Base-by-base conservation (phyloP, 1,140 invertebrate genomes). In the Panagrolaimus sp. region DNA sequence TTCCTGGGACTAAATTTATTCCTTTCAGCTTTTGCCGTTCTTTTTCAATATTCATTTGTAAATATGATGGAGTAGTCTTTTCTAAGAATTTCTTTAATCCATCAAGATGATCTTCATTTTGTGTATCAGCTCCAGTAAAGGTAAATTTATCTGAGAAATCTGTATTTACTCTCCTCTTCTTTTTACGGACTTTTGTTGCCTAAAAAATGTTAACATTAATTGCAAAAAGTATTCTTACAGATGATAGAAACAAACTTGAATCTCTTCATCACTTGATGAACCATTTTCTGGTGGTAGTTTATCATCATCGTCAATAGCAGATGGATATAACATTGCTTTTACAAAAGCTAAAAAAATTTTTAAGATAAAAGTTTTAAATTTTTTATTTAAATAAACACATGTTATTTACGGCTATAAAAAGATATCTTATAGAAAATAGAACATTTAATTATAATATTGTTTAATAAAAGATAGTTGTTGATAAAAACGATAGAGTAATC, bases 21-120 rank as follows among this genome's bases (percentile, higher is more conserved):
- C 67, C 16, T 43, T 20, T 31, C 9, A 25, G 5, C 3, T 45
- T 42, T 47, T 67, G 31, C 5, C 62, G 51, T 42, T 73, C 72
- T 25, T 73, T 42, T 25, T 70, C 74, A 46, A 76, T 76, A 61
- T 76, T 76, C 23, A 73, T 72, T n/a, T 76, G 71, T 9, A 76
- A 67, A 9, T 68, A 46, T 0, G 69, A 71, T 9, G 69, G 23
- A 16, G 42, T 66, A 14, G 66, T 67, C 20, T 76, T 76, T 48
- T 75, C 77, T 11, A 77, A 63, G 63, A 71, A 73, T 9, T 64
- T 46, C 43, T 65, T 25, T 0, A 73, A 27, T 7, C 72, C 72
- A 23, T 73, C 72, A n/a, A 74, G 42, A 38, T 73, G 63, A 43
- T 78, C 42, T n/a, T 72, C 44, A 3, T 66, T 43, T n/a, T 65